A percentile compares a stretch with the other conserved stretches of the same genome.
These are phyloP conservation scores for Graptemys geographica DNA, from an alignment of 2,797 vertebrate species.

Conservation along the genomic window DNA sequence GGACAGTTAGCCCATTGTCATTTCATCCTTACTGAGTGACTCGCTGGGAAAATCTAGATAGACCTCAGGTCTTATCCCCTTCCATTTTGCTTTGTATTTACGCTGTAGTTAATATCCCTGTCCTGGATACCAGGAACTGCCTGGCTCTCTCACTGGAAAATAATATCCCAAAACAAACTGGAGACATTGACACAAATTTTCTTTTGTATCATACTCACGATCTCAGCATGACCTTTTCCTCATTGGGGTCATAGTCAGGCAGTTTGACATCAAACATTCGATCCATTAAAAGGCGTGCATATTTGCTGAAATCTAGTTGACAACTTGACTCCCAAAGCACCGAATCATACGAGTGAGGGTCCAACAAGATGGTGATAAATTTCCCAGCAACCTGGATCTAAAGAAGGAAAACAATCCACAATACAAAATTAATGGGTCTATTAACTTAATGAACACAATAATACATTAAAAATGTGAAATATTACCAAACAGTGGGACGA, in stretches of 20 bases:
- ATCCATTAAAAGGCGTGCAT: constrained; percentile 89
- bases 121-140: background rate
- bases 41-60: background rate
- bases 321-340: constrained; percentile 82
- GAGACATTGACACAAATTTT: background rate
- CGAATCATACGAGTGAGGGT: constrained; percentile 86
- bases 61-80: background rate
- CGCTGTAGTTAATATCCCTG: background rate
- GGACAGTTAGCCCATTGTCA: background rate
- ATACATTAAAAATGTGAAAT: background rate
- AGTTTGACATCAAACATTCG: constrained; percentile 88
- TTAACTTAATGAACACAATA: background rate
- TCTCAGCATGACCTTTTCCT: constrained; percentile 85
- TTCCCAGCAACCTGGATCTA: constrained; percentile 87
- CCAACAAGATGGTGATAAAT: constrained; percentile 88
- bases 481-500: background rate
- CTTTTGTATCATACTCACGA: constrained; percentile 75
- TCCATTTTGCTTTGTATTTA: background rate
- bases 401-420: background rate
- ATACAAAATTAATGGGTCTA: background rate
- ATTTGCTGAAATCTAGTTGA: constrained; percentile 86
- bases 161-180: background rate
- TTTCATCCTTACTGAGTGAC: background rate
- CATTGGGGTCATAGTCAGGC: constrained; percentile 77
- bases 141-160: background rate